phyloP scores from a whole-genome alignment of 2,888 invertebrate genomes.

The Agrochola macilenta region DNA sequence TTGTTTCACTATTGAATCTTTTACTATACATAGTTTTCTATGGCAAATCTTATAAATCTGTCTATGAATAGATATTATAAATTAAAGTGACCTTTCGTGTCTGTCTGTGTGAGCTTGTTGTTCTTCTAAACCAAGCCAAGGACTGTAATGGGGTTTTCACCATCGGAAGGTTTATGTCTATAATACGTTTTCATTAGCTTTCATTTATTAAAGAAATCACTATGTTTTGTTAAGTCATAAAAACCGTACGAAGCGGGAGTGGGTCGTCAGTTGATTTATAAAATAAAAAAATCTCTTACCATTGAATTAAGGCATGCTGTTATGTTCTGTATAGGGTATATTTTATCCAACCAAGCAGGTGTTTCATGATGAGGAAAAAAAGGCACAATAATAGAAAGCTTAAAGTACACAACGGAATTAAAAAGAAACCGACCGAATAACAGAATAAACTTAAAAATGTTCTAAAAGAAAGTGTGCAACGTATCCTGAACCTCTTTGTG shows the following conservation, averaged over 20 bases:
- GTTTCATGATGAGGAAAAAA: conserved; percentile 1
- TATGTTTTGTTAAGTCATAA: background rate
- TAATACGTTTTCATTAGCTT: background rate
- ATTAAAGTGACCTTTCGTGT: background rate
- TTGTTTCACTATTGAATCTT: too few species aligned
- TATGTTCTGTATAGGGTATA: background rate
- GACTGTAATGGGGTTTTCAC: background rate
- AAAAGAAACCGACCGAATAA: conserved; percentile 29
- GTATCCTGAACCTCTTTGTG: background rate
- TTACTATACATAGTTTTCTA: too few species aligned
- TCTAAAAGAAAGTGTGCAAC: conserved; percentile 31
- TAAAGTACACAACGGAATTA: conserved; percentile 31
- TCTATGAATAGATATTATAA: background rate
- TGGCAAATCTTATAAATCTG: background rate
- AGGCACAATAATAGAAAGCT: conserved; percentile 22
- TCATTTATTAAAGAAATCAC: background rate
- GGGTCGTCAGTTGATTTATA: background rate
- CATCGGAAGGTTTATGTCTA: background rate
- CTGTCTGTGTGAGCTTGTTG: background rate
- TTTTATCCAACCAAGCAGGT: background rate
- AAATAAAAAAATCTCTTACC: background rate
- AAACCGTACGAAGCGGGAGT: background rate
- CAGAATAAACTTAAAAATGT: conserved; percentile 38
- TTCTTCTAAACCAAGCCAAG: background rate
- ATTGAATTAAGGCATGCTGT: background rate